Evolutionary conservation across 2,797 vertebrate species (phyloP).

Genomic region (Podargus strigoides): DNA sequence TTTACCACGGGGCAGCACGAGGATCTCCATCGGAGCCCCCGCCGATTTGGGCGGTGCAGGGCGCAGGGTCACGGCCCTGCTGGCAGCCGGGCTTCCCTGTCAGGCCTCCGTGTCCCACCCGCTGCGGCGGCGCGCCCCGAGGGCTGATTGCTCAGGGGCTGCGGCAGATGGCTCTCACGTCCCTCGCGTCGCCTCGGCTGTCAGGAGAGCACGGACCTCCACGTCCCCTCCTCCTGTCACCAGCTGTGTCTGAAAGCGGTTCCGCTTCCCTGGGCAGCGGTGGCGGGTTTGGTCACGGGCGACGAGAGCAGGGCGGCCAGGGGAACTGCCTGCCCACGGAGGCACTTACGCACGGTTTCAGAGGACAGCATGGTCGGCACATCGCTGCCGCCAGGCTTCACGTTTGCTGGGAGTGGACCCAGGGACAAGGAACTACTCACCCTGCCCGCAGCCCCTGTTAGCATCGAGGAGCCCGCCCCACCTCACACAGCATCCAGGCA

Average conservation of each 20-base stretch:
- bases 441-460: not conserved
- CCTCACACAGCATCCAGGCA: rapidly evolving
- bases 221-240: not conserved
- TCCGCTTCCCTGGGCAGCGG: not conserved
- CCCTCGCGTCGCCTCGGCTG: not conserved
- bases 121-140: not conserved
- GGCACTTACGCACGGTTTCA: too few relatives aligned
- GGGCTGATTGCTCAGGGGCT: too few relatives aligned
- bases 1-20: too few relatives aligned
- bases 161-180: not conserved
- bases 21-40: not conserved
- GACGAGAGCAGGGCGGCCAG: not conserved
- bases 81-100: not conserved
- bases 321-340: too few relatives aligned
- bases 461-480: rapidly evolving
- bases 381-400: rapidly evolving
- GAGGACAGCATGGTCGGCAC: rapidly evolving
- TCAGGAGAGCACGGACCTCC: not conserved
- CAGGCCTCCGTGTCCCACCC: too few relatives aligned
- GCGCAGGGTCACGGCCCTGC: not conserved
- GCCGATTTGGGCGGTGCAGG: not conserved
- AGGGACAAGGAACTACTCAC: rapidly evolving
- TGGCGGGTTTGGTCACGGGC: rapidly evolving
- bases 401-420: rapidly evolving
- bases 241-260: rapidly evolving